These are phyloP conservation scores for Cynopterus brachyotis DNA, from an alignment of 2,113 vertebrate genomes.

Conservation along the genomic window DNA sequence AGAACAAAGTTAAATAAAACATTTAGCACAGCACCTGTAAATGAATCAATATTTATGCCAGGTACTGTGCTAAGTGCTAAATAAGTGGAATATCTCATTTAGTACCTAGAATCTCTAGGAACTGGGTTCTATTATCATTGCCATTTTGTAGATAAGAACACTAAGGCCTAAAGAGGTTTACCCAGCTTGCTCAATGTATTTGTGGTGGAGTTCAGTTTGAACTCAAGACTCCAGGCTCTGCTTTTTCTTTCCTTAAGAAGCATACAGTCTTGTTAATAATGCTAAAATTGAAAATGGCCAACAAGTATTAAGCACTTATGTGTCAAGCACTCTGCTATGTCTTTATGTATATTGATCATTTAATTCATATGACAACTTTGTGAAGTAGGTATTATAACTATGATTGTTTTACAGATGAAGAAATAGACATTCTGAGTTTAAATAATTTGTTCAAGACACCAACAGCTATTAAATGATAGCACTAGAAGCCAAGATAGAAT, in stretches of 20 bases:
- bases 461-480: not conserved
- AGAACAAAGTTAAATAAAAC: constrained; percentile 20
- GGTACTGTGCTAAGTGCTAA: not conserved
- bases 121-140: not conserved
- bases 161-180: not conserved
- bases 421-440: constrained; percentile 35
- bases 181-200: not conserved
- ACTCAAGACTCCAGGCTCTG: not conserved
- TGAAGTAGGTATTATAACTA: not conserved
- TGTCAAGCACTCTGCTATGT: not conserved
- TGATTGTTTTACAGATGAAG: not conserved
- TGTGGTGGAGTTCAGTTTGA: not conserved
- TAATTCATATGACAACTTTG: not conserved
- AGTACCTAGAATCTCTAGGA: not conserved
- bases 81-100: not conserved
- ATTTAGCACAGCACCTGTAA: not conserved
- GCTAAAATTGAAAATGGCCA: not conserved
- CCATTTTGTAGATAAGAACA: constrained; percentile 23
- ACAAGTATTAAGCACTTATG: not conserved
- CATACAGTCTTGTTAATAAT: not conserved
- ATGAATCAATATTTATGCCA: not conserved
- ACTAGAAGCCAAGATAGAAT: not conserved
- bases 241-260: not conserved
- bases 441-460: not conserved
- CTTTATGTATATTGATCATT: not conserved